phyloP scores from a whole-genome alignment of 2,113 vertebrate genomes.

The Odontesthes bonariensis region DNA sequence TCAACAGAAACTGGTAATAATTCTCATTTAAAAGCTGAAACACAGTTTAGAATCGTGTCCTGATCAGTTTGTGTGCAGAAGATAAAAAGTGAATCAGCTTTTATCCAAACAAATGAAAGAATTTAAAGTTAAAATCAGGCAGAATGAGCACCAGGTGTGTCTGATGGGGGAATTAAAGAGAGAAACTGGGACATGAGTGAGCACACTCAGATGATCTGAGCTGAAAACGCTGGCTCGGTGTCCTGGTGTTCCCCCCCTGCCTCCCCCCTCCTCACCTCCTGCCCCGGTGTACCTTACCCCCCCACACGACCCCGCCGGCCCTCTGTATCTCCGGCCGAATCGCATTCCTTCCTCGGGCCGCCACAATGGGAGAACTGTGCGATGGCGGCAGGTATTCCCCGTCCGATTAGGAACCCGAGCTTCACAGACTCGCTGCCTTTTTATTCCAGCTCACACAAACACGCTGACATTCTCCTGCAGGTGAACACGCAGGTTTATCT shows the following conservation, averaged over 20 bases:
- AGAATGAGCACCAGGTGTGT: too few species aligned
- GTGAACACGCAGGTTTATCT: conserved; percentile 13
- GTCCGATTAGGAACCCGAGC: conserved; percentile 77
- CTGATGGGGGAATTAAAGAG: too few species aligned
- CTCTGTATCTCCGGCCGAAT: conserved; percentile 76
- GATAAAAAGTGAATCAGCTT: too few species aligned
- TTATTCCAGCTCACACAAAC: background rate
- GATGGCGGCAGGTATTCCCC: conserved; percentile 81
- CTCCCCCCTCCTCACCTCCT: conserved; percentile 19
- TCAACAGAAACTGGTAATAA: too few species aligned
- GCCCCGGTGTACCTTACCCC: conserved; percentile 33
- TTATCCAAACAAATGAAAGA: too few species aligned
- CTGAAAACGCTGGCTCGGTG: background rate
- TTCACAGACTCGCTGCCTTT: conserved; percentile 41
- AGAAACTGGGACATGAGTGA: too few species aligned
- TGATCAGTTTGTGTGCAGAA: too few species aligned
- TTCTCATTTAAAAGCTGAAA: too few species aligned
- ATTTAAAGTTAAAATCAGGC: too few species aligned
- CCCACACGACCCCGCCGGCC: background rate
- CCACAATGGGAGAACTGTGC: conserved; percentile 83
- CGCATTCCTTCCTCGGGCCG: conserved; percentile 73
- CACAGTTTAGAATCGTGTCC: too few species aligned
- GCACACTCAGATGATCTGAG: too few species aligned
- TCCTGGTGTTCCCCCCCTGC: background rate
- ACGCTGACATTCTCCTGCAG: background rate